phyloP scores from a whole-genome alignment of 2,888 invertebrate species.

The Hipparchia semele region DNA sequence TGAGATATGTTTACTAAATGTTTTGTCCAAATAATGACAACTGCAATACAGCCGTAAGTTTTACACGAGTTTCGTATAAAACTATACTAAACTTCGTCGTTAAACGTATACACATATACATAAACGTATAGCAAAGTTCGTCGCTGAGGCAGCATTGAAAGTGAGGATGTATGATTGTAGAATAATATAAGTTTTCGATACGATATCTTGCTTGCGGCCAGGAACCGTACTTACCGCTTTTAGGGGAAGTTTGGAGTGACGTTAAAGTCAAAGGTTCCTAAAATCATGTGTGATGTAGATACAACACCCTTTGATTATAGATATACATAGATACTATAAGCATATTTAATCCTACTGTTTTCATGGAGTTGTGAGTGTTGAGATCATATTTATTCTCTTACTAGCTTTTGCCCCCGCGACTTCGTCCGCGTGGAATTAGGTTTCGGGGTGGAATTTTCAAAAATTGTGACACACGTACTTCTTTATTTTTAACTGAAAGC shows the following conservation, averaged over 20 bases:
- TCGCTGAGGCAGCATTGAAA: background rate
- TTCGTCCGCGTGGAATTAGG: too few relatives aligned
- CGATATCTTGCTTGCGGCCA: background rate
- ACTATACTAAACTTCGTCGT: too few relatives aligned
- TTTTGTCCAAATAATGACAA: background rate
- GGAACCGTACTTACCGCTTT: conserved; percentile 6
- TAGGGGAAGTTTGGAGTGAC: conserved; percentile 3
- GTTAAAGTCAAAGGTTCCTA: conserved; percentile 9
- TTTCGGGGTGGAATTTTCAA: too few relatives aligned
- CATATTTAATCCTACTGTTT: too few relatives aligned
- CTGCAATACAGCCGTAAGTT: background rate
- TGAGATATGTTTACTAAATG: background rate
- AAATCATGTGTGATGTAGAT: background rate
- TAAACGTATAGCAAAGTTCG: background rate
- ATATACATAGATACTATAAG: background rate
- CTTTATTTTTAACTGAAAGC: too few relatives aligned
- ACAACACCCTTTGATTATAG: background rate
- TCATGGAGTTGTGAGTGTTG: background rate
- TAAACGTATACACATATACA: too few relatives aligned
- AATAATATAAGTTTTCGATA: background rate
- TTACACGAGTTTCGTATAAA: background rate
- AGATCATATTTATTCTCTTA: background rate
- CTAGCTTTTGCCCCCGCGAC: too few relatives aligned
- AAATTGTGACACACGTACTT: too few relatives aligned
- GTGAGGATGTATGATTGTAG: background rate